Evolutionary conservation across 2,113 vertebrate genomes (phyloP).

Genomic region (Cnemophilus loriae): DNA sequence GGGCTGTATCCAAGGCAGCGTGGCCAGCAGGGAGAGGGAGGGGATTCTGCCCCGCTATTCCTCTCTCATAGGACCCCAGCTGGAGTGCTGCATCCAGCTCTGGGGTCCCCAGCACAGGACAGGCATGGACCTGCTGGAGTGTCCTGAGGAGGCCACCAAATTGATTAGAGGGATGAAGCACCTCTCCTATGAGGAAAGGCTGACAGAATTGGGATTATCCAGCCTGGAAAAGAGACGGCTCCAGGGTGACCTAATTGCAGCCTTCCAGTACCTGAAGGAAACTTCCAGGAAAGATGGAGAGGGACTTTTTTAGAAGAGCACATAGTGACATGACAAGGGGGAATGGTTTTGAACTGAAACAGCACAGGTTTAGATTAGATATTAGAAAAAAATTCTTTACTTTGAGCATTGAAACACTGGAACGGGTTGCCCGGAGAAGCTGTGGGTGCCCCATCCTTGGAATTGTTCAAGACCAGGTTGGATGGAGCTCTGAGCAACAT

Average conservation of each 20-base stretch:
- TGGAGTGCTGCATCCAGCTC: background rate
- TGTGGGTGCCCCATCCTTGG: background rate
- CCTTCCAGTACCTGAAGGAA: background rate
- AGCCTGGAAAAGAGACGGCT: background rate
- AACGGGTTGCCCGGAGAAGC: background rate
- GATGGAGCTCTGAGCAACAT: background rate
- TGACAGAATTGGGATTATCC: background rate
- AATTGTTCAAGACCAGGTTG: background rate
- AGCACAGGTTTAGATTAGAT: background rate
- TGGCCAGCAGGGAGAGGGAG: background rate
- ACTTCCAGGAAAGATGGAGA: background rate
- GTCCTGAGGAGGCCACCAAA: background rate
- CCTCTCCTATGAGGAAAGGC: background rate
- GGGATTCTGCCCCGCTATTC: background rate
- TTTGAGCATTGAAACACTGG: background rate
- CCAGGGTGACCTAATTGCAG: background rate
- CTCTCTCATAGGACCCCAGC: background rate
- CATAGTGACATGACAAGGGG: accelerated
- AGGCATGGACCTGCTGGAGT: background rate
- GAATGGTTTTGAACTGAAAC: background rate
- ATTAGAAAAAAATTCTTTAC: background rate
- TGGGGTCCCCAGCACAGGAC: background rate
- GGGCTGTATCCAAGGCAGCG: background rate
- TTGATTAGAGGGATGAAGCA: accelerated
- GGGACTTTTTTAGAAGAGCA: background rate